phyloP scores from a whole-genome alignment of 2,113 vertebrate genomes.

The Sula dactylatra region DNA sequence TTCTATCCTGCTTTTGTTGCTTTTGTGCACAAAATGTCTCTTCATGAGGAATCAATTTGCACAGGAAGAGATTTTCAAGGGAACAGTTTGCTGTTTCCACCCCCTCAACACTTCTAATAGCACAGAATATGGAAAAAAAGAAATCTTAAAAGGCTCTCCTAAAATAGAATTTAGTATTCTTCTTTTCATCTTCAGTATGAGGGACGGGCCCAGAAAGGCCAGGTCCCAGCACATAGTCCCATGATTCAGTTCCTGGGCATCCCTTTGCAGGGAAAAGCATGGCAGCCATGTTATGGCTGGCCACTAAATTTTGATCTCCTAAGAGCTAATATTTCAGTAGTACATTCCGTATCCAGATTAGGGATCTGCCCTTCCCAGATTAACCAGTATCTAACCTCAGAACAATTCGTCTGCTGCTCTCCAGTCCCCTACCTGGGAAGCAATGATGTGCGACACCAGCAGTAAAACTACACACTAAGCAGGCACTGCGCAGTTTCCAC shows the following conservation, averaged over 20 bases:
- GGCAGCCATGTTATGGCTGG: background rate
- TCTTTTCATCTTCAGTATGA: background rate
- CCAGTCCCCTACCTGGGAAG: background rate
- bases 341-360: background rate
- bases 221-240: background rate
- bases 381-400: background rate
- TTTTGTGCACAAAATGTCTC: background rate
- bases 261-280: background rate
- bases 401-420: background rate
- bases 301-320: background rate
- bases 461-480: background rate
- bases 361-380: background rate
- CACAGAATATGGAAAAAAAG: background rate
- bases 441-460: background rate
- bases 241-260: background rate
- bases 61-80: conserved; percentile 22
- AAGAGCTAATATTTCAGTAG: background rate
- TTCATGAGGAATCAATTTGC: background rate
- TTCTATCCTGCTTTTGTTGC: background rate
- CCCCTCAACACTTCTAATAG: background rate
- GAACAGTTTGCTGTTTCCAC: background rate
- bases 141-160: background rate
- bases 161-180: background rate
- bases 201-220: background rate
- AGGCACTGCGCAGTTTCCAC: background rate